These are phyloP conservation scores for Macropis europaea DNA, from an alignment of 2,888 invertebrate species.

Conservation along the genomic window DNA sequence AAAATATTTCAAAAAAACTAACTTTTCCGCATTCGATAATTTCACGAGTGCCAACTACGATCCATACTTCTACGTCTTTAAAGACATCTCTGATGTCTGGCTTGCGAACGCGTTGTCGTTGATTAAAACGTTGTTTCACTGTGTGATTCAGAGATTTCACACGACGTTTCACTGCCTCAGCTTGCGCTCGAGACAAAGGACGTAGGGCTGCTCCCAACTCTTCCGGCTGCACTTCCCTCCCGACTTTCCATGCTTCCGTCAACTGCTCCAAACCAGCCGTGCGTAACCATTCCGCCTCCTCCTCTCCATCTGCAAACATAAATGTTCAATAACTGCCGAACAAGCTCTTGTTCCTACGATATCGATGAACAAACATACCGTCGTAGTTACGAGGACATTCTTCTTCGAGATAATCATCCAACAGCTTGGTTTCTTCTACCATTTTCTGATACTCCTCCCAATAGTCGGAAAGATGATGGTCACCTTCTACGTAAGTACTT, in stretches of 20 bases:
- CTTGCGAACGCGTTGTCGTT: constrained; percentile 82
- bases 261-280: constrained; percentile 87
- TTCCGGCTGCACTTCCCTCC: constrained; percentile 83
- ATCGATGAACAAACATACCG: constrained; percentile 57
- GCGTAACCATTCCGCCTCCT: constrained; percentile 88
- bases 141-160: constrained; percentile 90
- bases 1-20: constrained; percentile 65
- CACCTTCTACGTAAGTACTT: constrained; percentile 71
- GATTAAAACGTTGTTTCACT: constrained; percentile 82
- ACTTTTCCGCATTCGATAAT: not conserved
- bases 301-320: constrained; percentile 84
- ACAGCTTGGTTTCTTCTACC: constrained; percentile 81
- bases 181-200: constrained; percentile 86
- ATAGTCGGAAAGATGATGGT: constrained; percentile 83
- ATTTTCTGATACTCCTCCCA: constrained; percentile 86
- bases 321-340: not conserved
- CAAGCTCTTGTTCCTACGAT: not conserved
- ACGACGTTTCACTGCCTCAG: constrained; percentile 88
- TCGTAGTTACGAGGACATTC: constrained; percentile 81
- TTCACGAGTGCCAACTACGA: not conserved
- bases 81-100: constrained; percentile 92
- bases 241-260: constrained; percentile 86
- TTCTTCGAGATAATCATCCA: constrained; percentile 83
- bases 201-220: constrained; percentile 82
- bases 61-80: constrained; percentile 88